phyloP scores from a whole-genome alignment of 2,113 vertebrate genomes.

The Corynorhinus townsendii region DNA sequence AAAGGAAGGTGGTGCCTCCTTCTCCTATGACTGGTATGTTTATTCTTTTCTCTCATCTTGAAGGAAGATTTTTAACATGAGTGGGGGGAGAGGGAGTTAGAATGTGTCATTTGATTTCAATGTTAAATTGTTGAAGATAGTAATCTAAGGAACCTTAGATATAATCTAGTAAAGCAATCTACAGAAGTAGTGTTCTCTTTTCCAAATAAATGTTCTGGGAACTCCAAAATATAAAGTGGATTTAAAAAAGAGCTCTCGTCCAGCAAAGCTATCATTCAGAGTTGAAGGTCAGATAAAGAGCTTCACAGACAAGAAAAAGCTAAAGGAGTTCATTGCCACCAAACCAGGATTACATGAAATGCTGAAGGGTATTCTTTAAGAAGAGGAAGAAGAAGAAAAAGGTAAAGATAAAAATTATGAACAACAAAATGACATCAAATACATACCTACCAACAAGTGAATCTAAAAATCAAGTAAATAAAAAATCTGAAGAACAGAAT shows the following conservation, averaged over 20 bases:
- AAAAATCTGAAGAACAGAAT: too few species aligned
- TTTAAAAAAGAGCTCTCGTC: neutral
- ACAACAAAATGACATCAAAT: too few species aligned
- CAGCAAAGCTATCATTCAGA: too few species aligned
- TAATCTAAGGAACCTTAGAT: neutral
- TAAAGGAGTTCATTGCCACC: too few species aligned
- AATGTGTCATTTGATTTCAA: neutral
- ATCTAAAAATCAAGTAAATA: too few species aligned
- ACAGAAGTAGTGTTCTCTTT: neutral
- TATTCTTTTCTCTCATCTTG: neutral
- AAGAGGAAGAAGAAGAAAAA: too few species aligned
- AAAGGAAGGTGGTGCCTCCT: constrained; percentile 98
- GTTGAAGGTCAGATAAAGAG: too few species aligned
- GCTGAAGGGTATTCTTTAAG: too few species aligned
- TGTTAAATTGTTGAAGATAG: neutral
- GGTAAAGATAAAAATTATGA: too few species aligned
- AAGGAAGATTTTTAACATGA: neutral
- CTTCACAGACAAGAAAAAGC: too few species aligned
- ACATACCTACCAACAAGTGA: too few species aligned
- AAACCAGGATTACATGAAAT: too few species aligned
- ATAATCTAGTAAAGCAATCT: neutral
- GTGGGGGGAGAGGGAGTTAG: neutral
- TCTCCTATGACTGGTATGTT: constrained; percentile 97
- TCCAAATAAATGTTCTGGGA: neutral
- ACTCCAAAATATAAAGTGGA: neutral